Conservation (phyloP, 2,113 vertebrate genomes). For the Salminus brasiliensis region DNA sequence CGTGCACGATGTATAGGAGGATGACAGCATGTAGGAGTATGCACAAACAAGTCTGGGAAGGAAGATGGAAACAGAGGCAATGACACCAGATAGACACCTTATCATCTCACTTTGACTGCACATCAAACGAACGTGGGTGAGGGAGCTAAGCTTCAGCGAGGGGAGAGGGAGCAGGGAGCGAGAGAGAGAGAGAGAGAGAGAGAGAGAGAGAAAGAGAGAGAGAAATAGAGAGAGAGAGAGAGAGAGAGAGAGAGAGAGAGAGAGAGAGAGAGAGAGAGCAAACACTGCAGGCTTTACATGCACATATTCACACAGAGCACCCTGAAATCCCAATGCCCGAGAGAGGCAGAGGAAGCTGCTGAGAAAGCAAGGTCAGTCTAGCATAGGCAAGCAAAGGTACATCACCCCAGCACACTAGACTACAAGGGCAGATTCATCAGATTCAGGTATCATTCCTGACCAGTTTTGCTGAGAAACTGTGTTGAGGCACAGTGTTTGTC, state of each 20-base stretch:
- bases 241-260: slow-evolving; percentile 68
- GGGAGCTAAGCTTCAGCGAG: slow-evolving; percentile 64
- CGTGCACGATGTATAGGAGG: slow-evolving; percentile 37
- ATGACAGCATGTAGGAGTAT: slow-evolving; percentile 22
- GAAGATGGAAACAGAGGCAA: neutral
- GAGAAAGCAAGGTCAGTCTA: slow-evolving; percentile 67
- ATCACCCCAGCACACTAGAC: slow-evolving; percentile 28
- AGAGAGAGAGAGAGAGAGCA: slow-evolving; percentile 68
- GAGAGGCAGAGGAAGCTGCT: slow-evolving; percentile 62
- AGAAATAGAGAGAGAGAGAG: slow-evolving; percentile 54
- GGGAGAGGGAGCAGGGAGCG: slow-evolving; percentile 50
- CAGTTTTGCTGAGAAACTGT: neutral
- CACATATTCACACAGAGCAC: slow-evolving; percentile 59
- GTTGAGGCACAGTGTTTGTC: neutral
- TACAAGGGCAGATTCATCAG: neutral
- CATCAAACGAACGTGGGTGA: slow-evolving; percentile 50
- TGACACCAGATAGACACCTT: slow-evolving; percentile 6
- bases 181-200: slow-evolving; percentile 56
- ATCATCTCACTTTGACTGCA: slow-evolving; percentile 45
- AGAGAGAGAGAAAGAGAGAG: slow-evolving; percentile 48
- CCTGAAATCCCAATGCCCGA: slow-evolving; percentile 59
- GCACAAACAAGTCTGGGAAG: neutral
- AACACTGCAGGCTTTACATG: slow-evolving; percentile 67
- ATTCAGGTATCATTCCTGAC: neutral
- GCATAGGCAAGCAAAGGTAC: slow-evolving; percentile 63